phyloP scores from a whole-genome alignment of 2,888 invertebrate species.

The Tetragonisca angustula region DNA sequence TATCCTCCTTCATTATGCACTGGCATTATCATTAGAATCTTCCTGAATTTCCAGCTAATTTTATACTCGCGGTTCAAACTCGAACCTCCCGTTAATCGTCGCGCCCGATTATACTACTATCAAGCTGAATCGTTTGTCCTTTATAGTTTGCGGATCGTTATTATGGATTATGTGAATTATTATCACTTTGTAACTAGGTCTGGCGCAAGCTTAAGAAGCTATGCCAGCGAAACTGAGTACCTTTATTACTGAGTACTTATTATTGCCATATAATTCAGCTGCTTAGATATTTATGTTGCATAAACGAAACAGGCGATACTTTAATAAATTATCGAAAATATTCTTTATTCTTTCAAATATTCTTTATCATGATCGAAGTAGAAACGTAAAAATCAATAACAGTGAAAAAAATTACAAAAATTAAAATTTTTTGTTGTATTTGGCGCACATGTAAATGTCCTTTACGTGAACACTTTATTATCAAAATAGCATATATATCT shows the following conservation, averaged over 20 bases:
- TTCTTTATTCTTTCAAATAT: background rate
- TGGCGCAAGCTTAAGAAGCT: conserved; percentile 14
- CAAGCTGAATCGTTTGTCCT: conserved; percentile 11
- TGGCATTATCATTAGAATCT: conserved; percentile 23
- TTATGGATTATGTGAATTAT: conserved; percentile 33
- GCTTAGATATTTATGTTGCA: background rate
- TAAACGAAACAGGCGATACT: background rate
- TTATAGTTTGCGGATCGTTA: conserved; percentile 24
- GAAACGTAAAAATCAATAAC: too few species aligned
- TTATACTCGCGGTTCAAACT: background rate
- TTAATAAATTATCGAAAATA: background rate
- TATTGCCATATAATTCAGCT: background rate
- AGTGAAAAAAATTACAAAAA: too few species aligned
- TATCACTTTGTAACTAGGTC: conserved; percentile 29
- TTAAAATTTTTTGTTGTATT: too few species aligned
- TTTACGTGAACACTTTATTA: too few species aligned
- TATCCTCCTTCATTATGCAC: conserved; percentile 43
- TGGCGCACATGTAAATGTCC: too few species aligned
- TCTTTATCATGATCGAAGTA: too few species aligned
- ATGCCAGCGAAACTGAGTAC: background rate
- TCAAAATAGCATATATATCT: too few species aligned
- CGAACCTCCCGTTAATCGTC: background rate
- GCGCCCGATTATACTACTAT: background rate
- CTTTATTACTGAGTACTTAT: background rate
- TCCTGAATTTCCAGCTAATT: conserved; percentile 26